Conservation (phyloP, 2,797 vertebrate species). For the Spinus olivaceus region DNA sequence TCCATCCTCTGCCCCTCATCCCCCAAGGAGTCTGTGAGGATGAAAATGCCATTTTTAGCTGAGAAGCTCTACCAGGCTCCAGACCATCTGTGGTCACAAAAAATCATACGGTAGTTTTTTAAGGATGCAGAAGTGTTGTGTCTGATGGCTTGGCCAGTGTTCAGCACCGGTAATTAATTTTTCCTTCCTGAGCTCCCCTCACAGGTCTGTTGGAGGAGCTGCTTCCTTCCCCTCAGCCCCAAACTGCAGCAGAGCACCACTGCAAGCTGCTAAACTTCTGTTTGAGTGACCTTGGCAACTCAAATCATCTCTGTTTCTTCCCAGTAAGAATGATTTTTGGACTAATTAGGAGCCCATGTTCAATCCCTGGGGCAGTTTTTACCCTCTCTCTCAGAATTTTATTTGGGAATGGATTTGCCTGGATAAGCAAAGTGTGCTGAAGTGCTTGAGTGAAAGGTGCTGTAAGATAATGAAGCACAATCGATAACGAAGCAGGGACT, state of each 20-base stretch:
- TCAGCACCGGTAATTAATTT: slow-evolving; percentile 40
- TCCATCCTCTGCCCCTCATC: neutral
- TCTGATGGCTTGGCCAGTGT: neutral
- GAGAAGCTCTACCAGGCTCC: neutral
- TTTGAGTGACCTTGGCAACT: neutral
- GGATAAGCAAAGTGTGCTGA: neutral
- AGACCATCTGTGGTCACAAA: slow-evolving; percentile 11
- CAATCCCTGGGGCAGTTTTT: neutral
- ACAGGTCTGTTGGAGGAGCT: neutral
- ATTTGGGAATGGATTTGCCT: neutral
- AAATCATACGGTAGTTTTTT: neutral
- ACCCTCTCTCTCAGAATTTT: neutral
- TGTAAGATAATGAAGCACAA: neutral
- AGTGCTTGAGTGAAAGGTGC: neutral
- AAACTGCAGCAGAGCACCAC: neutral
- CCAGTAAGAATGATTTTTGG: neutral
- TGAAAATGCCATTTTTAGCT: neutral
- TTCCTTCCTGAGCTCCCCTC: slow-evolving; percentile 9
- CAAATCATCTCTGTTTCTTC: neutral
- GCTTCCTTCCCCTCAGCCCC: slow-evolving; percentile 10
- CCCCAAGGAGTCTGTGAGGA: rapidly evolving
- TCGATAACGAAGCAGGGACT: rapidly evolving
- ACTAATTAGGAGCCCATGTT: neutral
- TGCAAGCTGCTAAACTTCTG: neutral
- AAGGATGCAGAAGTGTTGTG: neutral